These are phyloP conservation scores for Lutjanus erythropterus DNA, from an alignment of 2,113 vertebrate genomes.

Conservation along the genomic window DNA sequence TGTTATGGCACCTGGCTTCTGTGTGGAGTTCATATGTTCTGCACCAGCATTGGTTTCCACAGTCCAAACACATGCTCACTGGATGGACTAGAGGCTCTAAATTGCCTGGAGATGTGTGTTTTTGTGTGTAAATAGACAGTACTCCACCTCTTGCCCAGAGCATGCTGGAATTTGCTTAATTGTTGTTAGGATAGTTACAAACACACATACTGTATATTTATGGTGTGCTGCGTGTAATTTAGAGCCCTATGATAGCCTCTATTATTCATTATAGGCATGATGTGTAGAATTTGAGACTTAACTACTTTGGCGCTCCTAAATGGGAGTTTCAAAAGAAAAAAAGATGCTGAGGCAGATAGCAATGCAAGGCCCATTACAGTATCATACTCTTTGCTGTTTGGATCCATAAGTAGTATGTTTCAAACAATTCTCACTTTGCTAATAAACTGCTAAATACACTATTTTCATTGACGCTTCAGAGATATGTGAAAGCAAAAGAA, in stretches of 20 bases:
- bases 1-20: too few relatives aligned
- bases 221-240: constrained; percentile 34
- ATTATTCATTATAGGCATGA: constrained; percentile 2
- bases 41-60: background rate
- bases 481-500: background rate
- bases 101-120: background rate
- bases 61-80: background rate
- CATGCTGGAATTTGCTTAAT: constrained; percentile 3
- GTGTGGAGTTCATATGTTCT: too few relatives aligned
- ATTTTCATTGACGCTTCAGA: background rate
- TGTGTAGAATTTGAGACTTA: background rate
- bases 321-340: background rate
- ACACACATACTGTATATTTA: background rate
- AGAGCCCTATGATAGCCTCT: background rate
- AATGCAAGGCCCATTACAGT: background rate
- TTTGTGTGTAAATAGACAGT: background rate
- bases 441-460: background rate
- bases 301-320: background rate
- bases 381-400: background rate
- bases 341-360: background rate
- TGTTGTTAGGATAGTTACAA: background rate
- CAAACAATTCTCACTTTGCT: background rate
- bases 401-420: background rate
- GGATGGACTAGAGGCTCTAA: background rate
- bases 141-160: background rate